phyloP scores from a whole-genome alignment of 2,888 invertebrate genomes.

The Synergus japonicus region DNA sequence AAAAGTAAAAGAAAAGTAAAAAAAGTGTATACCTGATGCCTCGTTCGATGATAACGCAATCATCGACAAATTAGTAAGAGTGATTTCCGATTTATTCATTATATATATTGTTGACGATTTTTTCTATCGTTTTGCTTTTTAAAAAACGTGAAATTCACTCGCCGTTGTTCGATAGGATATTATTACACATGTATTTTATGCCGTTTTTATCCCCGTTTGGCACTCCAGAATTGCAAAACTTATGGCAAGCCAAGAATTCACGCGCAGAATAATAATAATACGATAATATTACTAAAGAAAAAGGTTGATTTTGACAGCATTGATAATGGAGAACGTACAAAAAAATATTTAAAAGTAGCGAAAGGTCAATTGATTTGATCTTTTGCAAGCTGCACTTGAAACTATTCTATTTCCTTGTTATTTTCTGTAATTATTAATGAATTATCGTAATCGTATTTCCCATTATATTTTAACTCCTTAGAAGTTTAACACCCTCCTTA shows the following conservation, averaged over 20 bases:
- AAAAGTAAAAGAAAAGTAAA: conserved; percentile 47
- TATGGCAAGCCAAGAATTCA: conserved; percentile 45
- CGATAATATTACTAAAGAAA: neutral
- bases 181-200: conserved; percentile 42
- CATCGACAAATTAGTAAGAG: conserved; percentile 42
- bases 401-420: conserved; percentile 72
- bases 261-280: conserved; percentile 45
- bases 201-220: conserved; percentile 50
- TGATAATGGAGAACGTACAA: conserved; percentile 48
- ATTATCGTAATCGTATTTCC: conserved; percentile 72
- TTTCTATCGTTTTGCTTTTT: conserved; percentile 21
- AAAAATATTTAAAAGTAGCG: conserved; percentile 43
- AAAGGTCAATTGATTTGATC: conserved; percentile 38
- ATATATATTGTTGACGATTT: conserved; percentile 42
- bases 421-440: conserved; percentile 73
- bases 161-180: conserved; percentile 20
- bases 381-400: conserved; percentile 57
- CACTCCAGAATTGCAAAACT: conserved; percentile 44
- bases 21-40: conserved; percentile 63
- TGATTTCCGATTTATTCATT: conserved; percentile 40
- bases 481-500: conserved; percentile 61
- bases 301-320: conserved; percentile 18
- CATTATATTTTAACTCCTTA: conserved; percentile 74
- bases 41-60: conserved; percentile 53
- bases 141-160: conserved; percentile 17